Base-by-base conservation (phyloP, 2,113 vertebrate species). In the Andinoacara biseriatus region DNA sequence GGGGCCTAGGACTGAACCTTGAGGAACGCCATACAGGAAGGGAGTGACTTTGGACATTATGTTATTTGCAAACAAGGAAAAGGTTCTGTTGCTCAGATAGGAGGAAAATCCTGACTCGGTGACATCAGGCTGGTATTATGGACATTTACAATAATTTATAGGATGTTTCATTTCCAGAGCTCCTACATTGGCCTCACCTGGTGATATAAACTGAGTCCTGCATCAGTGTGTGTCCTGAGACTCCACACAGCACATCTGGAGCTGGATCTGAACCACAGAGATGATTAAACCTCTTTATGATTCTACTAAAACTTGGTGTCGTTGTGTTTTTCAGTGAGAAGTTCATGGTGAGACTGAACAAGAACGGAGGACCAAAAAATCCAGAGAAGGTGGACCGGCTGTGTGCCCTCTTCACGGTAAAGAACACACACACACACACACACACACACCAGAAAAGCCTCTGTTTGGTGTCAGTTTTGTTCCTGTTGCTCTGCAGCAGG, bases 321-420 rank as follows among this genome's bases (percentile, higher is more conserved):
- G 3, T 22, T 87, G 56, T 93, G 88, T 95, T 96, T 74, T 81
- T 89, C 65, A 99, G 98, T 91, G 98, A 99, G 94, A 97, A 97
- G 90, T 99, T 99, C 92, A 96, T 99, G 96, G 98, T 99, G 90
- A 96, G 96, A 89, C 95, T 99, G 85, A 99, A 99, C 96, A 99
- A 99, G 95, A 99, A 98, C 0, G 98, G 98, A 90, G 97, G 97
- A 18, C 97, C 98, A 7, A 97, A 96, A 93, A 99, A 99, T 84
- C 97, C 97, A 0, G 98, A 99, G 94, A 99, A 98, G 94, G 96
- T 97, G 83, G 98, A 99, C 76, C 94, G 97, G 33, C 97, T 98
- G 93, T 98, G 97, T 81, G 97, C 98, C 0, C 96, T 99, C 77
- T 99, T 99, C 93, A 99, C 98, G 94, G 98, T 99, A 97, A 83